Conservation (phyloP, 2,888 invertebrate genomes). For the Pristionchus exspectatus region DNA sequence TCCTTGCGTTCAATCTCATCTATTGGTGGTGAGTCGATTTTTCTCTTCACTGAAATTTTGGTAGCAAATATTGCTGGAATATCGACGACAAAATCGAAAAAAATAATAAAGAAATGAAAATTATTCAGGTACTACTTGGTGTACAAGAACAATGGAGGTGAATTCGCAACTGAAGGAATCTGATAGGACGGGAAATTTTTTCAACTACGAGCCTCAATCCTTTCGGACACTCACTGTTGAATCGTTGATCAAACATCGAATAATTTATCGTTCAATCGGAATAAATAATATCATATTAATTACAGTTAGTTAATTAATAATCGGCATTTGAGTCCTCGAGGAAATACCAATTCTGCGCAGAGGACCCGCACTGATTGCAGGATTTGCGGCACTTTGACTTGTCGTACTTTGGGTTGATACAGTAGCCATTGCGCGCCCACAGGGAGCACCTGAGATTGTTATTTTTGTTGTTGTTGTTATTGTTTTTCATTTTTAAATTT, state of each 20-base stretch:
- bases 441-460: slow-evolving; percentile 3
- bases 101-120: background rate
- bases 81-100: background rate
- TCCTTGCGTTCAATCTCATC: slow-evolving; percentile 30
- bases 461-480: background rate
- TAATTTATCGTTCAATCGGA: slow-evolving; percentile 20
- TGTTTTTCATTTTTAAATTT: background rate
- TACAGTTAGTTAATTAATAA: background rate
- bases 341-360: background rate
- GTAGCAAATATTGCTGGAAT: background rate
- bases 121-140: slow-evolving; percentile 40
- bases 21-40: slow-evolving; percentile 50
- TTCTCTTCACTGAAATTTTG: background rate
- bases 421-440: slow-evolving; percentile 47
- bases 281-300: slow-evolving; percentile 5
- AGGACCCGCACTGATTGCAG: background rate
- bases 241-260: slow-evolving; percentile 4
- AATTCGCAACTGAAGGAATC: background rate
- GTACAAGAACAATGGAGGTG: background rate
- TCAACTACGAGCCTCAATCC: background rate
- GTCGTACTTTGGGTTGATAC: slow-evolving; percentile 33
- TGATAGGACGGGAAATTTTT: background rate
- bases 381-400: background rate
- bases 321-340: background rate
- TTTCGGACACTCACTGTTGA: background rate